These are phyloP conservation scores for Helarctos malayanus DNA, from an alignment of 2,797 vertebrate species.

Conservation along the genomic window DNA sequence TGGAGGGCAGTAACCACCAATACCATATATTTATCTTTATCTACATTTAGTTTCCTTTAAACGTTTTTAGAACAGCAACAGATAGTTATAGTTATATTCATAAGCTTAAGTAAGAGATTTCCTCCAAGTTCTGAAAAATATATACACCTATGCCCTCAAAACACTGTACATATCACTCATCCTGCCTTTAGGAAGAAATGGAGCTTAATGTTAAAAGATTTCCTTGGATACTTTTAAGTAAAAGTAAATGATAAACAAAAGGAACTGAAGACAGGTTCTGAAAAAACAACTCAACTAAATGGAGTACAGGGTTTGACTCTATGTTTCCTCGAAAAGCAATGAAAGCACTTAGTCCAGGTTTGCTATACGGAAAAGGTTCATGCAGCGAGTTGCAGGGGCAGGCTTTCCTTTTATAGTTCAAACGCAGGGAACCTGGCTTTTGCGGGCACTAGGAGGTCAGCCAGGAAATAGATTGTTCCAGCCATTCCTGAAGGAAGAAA, in stretches of 20 bases:
- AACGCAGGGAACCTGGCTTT: conserved; percentile 96
- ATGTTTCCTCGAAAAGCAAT: conserved; percentile 66
- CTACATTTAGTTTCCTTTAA: conserved; percentile 63
- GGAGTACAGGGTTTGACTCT: conserved; percentile 47
- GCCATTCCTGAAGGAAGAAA: conserved; percentile 94
- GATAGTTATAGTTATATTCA: conserved; percentile 19
- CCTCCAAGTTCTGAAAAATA: conserved; percentile 67
- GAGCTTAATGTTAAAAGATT: conserved; percentile 56
- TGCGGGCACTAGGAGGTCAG: conserved; percentile 95
- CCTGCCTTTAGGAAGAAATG: conserved; percentile 42
- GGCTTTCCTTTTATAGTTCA: conserved; percentile 91
- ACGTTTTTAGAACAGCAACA: conserved; percentile 54
- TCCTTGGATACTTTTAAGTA: conserved; percentile 71
- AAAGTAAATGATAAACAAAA: conserved; percentile 66
- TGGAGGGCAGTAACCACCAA: not conserved
- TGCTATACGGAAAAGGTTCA: not conserved
- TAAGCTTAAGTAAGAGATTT: conserved; percentile 71
- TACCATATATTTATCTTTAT: not conserved
- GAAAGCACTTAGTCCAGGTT: not conserved
- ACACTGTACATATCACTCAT: conserved; percentile 55
- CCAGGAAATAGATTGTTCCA: conserved; percentile 98
- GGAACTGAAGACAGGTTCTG: conserved; percentile 41
- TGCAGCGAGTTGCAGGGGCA: conserved; percentile 66
- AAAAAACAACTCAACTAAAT: conserved; percentile 60
- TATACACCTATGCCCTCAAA: conserved; percentile 70